A percentile compares a stretch with the other conserved stretches of the same genome.
These are phyloP conservation scores for Drosophila orosa DNA, from an alignment of 1,140 invertebrate species.

Conservation along the genomic window DNA sequence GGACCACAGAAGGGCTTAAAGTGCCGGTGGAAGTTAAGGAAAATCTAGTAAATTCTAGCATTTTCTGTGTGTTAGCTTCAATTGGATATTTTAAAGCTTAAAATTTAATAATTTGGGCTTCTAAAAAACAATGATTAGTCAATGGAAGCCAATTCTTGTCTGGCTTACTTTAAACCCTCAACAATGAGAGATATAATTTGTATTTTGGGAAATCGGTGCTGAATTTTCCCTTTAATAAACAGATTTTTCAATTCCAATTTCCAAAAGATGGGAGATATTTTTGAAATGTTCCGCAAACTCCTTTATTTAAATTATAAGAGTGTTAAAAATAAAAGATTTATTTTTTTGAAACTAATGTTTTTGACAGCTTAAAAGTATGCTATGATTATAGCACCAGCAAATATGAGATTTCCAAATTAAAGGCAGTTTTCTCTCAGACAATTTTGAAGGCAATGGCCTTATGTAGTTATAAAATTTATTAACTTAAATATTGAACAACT, in stretches of 20 bases:
- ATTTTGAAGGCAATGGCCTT: background rate
- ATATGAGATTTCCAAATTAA: background rate
- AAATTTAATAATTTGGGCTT: no score
- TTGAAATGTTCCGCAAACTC: no score
- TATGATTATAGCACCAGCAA: background rate
- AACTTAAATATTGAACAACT: background rate
- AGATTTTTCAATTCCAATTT: background rate
- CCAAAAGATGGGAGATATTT: no score
- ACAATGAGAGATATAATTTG: background rate
- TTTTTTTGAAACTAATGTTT: background rate
- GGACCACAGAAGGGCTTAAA: slow-evolving; percentile 21
- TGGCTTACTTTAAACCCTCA: background rate
- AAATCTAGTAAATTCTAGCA: background rate
- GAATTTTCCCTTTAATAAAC: background rate
- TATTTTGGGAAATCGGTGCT: background rate
- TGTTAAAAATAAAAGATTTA: no score
- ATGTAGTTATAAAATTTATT: no score
- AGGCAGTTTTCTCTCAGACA: background rate
- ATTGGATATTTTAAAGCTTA: background rate
- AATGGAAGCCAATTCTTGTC: background rate
- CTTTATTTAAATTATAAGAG: no score
- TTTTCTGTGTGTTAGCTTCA: background rate
- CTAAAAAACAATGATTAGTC: background rate
- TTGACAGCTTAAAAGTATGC: background rate
- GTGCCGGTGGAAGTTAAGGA: background rate